Evolutionary conservation across 2,888 invertebrate species (phyloP).

Genomic region (Hoplodrina ambigua): DNA sequence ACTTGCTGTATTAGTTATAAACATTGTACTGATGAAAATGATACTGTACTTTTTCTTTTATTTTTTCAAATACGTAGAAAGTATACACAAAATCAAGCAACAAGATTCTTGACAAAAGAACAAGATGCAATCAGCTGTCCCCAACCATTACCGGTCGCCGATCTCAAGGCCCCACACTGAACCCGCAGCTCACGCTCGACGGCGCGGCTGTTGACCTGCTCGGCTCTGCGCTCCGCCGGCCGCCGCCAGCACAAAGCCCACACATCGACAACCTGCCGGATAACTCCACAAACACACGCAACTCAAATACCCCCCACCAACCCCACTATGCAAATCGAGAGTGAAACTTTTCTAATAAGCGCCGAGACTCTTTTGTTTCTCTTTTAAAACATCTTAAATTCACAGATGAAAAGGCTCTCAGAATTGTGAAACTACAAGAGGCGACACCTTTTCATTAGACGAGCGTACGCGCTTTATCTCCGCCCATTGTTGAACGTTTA

Average conservation of each 20-base stretch:
- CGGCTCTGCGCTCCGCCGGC: neutral
- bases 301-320: slow-evolving; percentile 21
- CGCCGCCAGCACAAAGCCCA: slow-evolving; percentile 7
- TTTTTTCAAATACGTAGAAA: slow-evolving; percentile 11
- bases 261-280: slow-evolving; percentile 20
- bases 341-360: slow-evolving; percentile 63
- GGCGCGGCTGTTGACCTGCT: slow-evolving; percentile 45
- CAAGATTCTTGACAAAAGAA: slow-evolving; percentile 17
- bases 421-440: slow-evolving; percentile 28
- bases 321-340: slow-evolving; percentile 36
- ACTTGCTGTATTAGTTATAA: too few species aligned
- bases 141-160: slow-evolving; percentile 37
- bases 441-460: slow-evolving; percentile 39
- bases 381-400: slow-evolving; percentile 57
- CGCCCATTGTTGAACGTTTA: slow-evolving; percentile 69
- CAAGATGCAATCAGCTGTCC: slow-evolving; percentile 29
- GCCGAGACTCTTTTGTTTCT: slow-evolving; percentile 51
- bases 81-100: slow-evolving; percentile 19
- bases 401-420: slow-evolving; percentile 50
- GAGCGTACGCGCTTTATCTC: slow-evolving; percentile 61
- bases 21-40: too few species aligned
- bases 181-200: slow-evolving; percentile 29
- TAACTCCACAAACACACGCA: slow-evolving; percentile 26
- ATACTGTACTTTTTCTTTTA: neutral
- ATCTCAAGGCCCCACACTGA: slow-evolving; percentile 35